Conservation (phyloP, 2,888 invertebrate genomes). For the Lepidocyrtoides sp. region DNA sequence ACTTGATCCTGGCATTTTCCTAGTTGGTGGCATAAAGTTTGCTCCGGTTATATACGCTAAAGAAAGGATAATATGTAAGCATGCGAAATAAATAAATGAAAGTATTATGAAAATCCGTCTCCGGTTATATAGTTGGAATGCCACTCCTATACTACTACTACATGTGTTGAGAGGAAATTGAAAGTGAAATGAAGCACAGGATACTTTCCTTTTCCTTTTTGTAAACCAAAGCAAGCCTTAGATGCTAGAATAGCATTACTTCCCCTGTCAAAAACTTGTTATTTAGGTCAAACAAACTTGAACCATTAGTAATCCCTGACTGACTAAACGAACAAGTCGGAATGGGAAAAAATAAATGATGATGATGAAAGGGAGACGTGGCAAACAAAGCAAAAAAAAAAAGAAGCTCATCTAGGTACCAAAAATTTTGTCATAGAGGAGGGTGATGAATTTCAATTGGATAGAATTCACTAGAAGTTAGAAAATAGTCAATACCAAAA, state of each 20-base stretch:
- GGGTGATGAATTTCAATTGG: background rate
- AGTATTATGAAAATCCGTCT: constrained; percentile 8
- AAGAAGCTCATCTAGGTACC: no score
- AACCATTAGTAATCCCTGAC: constrained; percentile 75
- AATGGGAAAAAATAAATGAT: constrained; percentile 38
- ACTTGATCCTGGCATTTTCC: constrained; percentile 11
- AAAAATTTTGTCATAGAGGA: constrained; percentile 8
- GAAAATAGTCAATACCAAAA: background rate
- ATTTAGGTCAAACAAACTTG: constrained; percentile 77
- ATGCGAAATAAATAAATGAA: no score
- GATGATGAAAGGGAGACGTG: constrained; percentile 42
- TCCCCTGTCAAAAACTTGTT: constrained; percentile 54
- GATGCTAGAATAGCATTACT: constrained; percentile 10
- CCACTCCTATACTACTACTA: background rate
- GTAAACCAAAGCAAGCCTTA: constrained; percentile 5
- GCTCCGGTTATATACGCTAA: background rate
- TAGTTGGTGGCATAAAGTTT: constrained; percentile 1
- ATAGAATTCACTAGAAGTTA: background rate
- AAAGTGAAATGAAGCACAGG: constrained; percentile 55
- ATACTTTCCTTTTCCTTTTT: background rate
- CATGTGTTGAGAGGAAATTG: constrained; percentile 7
- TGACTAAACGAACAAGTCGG: constrained; percentile 49
- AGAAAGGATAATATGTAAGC: background rate
- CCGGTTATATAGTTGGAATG: background rate
- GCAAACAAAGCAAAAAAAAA: constrained; percentile 13